Conservation (phyloP, 2,888 invertebrate species). For the Orthosia gracilis region DNA sequence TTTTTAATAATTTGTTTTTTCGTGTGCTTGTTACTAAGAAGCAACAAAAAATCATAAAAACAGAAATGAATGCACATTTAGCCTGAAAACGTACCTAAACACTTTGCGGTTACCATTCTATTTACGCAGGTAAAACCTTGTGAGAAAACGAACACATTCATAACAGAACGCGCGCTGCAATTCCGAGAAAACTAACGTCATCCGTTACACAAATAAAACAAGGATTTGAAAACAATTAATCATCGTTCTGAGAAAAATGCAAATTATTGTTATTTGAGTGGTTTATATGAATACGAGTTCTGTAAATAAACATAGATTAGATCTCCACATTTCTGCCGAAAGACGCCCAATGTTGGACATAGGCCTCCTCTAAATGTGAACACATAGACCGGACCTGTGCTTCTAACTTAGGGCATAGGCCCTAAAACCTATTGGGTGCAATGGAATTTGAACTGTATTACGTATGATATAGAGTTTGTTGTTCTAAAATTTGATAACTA, state of each 20-base stretch:
- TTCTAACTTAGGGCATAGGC: no score
- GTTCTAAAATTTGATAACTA: no score
- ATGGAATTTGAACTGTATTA: no score
- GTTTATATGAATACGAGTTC: neutral
- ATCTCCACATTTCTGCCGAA: neutral
- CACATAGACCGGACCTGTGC: no score
- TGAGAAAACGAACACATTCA: conserved; percentile 32
- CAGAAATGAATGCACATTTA: neutral
- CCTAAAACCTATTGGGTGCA: no score
- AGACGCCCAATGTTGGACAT: neutral
- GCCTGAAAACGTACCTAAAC: neutral
- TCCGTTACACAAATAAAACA: conserved; percentile 54
- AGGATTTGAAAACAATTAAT: conserved; percentile 52
- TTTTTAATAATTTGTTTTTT: no score
- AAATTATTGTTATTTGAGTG: conserved; percentile 30
- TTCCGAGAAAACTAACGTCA: conserved; percentile 56
- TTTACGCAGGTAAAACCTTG: conserved; percentile 39
- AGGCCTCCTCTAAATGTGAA: no score
- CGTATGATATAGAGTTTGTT: no score
- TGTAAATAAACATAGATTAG: neutral
- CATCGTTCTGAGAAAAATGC: conserved; percentile 37
- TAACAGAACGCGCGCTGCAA: conserved; percentile 22
- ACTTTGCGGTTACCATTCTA: conserved; percentile 13
- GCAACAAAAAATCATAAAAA: no score
- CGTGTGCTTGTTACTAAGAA: no score